Conservation (phyloP, 2,113 vertebrate species). For the Hemiscyllium ocellatum region DNA sequence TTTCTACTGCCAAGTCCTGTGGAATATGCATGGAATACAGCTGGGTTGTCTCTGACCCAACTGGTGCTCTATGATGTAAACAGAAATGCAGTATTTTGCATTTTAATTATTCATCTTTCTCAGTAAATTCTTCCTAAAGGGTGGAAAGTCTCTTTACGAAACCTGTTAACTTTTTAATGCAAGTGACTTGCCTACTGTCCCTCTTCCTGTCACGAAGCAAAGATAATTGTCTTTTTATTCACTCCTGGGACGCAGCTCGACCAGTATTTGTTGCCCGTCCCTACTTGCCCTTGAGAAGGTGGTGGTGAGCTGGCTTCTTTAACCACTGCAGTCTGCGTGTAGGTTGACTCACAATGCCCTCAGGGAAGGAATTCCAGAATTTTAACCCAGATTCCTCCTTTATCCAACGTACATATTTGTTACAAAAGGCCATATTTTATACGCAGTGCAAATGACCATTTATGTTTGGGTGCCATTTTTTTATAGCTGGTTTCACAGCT, state of each 20-base stretch:
- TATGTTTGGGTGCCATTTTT: background rate
- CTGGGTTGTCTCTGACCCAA: constrained; percentile 37
- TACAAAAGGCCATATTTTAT: background rate
- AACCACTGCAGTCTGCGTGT: too few relatives aligned
- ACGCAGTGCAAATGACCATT: too few relatives aligned
- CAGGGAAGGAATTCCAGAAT: too few relatives aligned
- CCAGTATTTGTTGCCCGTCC: too few relatives aligned
- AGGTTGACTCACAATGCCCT: too few relatives aligned
- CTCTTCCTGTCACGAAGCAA: background rate
- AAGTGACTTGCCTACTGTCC: background rate
- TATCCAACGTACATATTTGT: background rate
- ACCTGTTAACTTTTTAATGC: constrained; percentile 12
- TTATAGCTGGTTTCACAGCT: background rate
- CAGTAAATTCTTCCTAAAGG: constrained; percentile 5
- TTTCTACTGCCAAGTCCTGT: constrained; percentile 59
- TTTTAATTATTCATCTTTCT: constrained; percentile 25
- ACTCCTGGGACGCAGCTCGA: too few relatives aligned
- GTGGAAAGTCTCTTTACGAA: constrained; percentile 8
- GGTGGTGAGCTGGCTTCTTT: too few relatives aligned
- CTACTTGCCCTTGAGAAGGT: too few relatives aligned
- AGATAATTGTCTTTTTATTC: background rate
- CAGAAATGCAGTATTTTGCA: constrained; percentile 31
- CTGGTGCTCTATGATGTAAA: constrained; percentile 35
- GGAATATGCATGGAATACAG: constrained; percentile 40
- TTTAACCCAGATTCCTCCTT: background rate